A percentile compares a stretch with the other conserved stretches of the same genome.
These are phyloP conservation scores for Microcebus murinus DNA, from an alignment of 2,113 vertebrate species.

Conservation along the genomic window DNA sequence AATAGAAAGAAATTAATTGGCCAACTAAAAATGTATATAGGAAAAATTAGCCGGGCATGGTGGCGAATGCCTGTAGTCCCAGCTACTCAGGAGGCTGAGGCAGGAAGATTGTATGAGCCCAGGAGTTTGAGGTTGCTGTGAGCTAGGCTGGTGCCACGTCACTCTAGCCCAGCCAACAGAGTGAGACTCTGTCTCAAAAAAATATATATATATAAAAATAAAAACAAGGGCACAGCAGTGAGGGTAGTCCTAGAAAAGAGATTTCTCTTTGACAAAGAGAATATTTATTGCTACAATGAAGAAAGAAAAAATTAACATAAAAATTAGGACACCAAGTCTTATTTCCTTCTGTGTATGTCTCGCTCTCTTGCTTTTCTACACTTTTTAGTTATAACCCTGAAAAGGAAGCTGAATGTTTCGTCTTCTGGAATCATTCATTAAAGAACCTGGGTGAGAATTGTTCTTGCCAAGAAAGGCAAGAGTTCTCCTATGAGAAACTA, in stretches of 20 bases:
- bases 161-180: no score
- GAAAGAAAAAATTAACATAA: constrained; percentile 36
- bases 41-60: no score
- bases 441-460: background rate
- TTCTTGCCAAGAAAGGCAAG: background rate
- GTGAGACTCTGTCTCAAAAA: background rate
- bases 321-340: constrained; percentile 53
- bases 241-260: constrained; percentile 18
- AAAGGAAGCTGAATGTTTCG: constrained; percentile 26
- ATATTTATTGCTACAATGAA: constrained; percentile 48
- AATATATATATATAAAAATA: constrained; percentile 44
- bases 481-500: constrained; percentile 14
- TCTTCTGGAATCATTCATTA: background rate
- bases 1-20: no score
- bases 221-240: constrained; percentile 21
- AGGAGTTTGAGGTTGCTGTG: no score
- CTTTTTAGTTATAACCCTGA: constrained; percentile 32
- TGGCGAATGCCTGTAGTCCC: no score
- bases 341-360: constrained; percentile 6
- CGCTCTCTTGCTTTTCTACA: background rate
- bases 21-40: no score
- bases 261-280: constrained; percentile 31
- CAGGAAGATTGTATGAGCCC: no score
- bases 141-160: no score
- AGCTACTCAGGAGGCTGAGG: no score